These are phyloP conservation scores for Melanchra persicariae DNA, from an alignment of 2,888 invertebrate species.

Conservation along the genomic window DNA sequence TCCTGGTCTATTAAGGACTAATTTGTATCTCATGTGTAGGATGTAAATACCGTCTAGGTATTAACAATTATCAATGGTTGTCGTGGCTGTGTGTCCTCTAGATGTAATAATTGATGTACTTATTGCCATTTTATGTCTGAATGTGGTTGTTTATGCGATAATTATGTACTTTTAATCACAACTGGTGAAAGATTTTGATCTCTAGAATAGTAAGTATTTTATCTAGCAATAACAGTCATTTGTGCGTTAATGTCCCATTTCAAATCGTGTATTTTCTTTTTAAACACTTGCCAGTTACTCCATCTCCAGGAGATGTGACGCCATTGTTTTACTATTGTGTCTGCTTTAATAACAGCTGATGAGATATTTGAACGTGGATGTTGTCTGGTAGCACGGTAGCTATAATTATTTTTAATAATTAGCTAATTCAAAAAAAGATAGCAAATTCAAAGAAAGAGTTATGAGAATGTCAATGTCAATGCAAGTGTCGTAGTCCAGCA, in stretches of 20 bases:
- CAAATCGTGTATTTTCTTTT: not conserved
- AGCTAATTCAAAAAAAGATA: too few species aligned
- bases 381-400: not conserved
- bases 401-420: not conserved
- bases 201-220: constrained; percentile 49
- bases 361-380: not conserved
- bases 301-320: too few species aligned
- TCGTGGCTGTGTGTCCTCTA: constrained; percentile 62
- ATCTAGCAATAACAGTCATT: constrained; percentile 22
- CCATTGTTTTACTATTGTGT: too few species aligned
- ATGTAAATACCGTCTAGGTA: constrained; percentile 39
- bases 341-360: too few species aligned
- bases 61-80: constrained; percentile 49
- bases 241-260: constrained; percentile 35
- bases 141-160: constrained; percentile 46
- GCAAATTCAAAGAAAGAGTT: too few species aligned
- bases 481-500: too few species aligned
- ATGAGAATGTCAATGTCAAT: too few species aligned
- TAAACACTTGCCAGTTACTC: too few species aligned
- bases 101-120: constrained; percentile 41
- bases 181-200: constrained; percentile 62
- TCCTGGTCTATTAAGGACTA: not conserved
- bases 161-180: constrained; percentile 50
- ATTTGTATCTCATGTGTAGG: constrained; percentile 12
- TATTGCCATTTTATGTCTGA: constrained; percentile 43